Percentiles rank a stretch among this genome's conserved stretches.
These are phyloP conservation scores for Hymenopus coronatus DNA, from an alignment of 2,888 invertebrate species.

Conservation along the genomic window DNA sequence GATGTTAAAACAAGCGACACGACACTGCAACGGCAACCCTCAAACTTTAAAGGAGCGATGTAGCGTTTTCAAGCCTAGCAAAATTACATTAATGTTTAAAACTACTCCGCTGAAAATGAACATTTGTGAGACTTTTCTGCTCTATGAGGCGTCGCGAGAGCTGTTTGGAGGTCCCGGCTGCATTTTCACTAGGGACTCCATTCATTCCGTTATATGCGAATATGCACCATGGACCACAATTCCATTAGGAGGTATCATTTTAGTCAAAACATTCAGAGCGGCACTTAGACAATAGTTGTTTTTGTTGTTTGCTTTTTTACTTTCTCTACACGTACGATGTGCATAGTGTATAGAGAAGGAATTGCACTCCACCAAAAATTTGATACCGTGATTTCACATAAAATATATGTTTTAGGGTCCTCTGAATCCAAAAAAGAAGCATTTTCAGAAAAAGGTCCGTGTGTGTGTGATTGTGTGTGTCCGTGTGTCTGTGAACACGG, in stretches of 20 bases:
- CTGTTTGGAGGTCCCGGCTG: neutral
- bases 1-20: neutral
- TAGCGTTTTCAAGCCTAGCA: neutral
- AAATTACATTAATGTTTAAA: neutral
- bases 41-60: neutral
- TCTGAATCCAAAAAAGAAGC: no score
- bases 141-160: neutral
- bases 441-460: no score
- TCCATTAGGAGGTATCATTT: neutral
- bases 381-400: no score
- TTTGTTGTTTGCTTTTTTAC: no score
- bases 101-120: neutral
- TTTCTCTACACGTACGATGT: no score
- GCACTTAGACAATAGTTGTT: no score
- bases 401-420: no score
- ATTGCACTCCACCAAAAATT: no score
- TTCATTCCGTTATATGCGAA: no score
- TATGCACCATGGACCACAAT: neutral
- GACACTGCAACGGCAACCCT: neutral
- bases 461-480: no score
- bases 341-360: no score
- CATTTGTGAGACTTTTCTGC: neutral
- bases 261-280: neutral
- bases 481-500: no score
- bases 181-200: neutral